phyloP scores from a whole-genome alignment of 2,797 vertebrate species.

The Myotis vivesi region DNA sequence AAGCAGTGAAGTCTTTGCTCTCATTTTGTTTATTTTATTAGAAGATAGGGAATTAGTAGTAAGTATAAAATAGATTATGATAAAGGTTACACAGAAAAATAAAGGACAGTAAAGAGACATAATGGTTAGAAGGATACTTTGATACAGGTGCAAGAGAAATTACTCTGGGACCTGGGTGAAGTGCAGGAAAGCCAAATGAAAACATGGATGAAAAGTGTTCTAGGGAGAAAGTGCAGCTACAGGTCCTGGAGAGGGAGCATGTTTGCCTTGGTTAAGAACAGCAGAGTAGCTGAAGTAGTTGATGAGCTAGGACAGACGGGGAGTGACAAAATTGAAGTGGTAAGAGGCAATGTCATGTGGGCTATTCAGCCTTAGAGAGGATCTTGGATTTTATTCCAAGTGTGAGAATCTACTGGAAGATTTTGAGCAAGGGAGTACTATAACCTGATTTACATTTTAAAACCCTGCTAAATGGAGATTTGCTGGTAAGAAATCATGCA shows the following conservation, averaged over 20 bases:
- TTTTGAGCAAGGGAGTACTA: neutral
- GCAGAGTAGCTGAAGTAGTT: neutral
- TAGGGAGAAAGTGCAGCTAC: neutral
- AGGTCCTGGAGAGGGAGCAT: neutral
- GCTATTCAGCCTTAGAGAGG: neutral
- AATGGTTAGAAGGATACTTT: neutral
- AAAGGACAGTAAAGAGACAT: neutral
- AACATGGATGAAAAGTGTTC: neutral
- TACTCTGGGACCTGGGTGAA: neutral
- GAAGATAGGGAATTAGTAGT: neutral
- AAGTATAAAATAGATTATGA: neutral
- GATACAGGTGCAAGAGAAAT: neutral
- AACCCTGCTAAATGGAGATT: neutral
- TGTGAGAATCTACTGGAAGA: neutral
- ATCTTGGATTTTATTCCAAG: neutral
- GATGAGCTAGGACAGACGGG: rapidly evolving
- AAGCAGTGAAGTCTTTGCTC: neutral
- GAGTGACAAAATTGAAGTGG: neutral
- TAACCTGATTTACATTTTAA: neutral
- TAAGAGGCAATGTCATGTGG: neutral
- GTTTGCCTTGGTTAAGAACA: neutral
- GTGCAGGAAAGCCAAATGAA: neutral
- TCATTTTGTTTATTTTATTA: neutral
- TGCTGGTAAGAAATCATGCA: neutral
- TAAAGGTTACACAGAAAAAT: neutral